Evolutionary conservation across 2,888 invertebrate species (phyloP), one percentile per base, ranked within the genome.

Genomic region (Azorinus chamasolen): DNA sequence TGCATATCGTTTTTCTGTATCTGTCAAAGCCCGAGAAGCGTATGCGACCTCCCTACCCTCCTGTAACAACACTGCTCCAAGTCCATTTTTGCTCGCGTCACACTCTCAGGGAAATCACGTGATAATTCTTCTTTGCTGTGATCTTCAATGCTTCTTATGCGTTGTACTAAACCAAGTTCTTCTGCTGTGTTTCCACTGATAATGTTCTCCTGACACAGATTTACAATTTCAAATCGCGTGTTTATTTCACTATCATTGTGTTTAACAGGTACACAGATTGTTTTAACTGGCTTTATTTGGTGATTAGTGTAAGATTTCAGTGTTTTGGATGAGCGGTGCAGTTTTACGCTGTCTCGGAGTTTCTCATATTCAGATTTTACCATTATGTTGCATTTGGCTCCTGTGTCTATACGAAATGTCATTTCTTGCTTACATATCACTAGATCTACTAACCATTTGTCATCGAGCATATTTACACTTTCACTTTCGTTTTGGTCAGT

Each of bases 51-150:
- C 75, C 22, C 66, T 39, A 1, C 75, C 79, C 1, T 73, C 70
- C 58, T 84, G 84, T 12, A 83, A 37, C 14, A 83, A 25, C 2
- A 80, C 74, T 8, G 79, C 78, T 27, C 84, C 86, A 2, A 84
- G 69, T 16, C 78, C 81, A 45, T 70, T 55, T 59, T 76, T 75
- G n/a, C 73, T 72, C 0, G 83, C 69, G 51, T 83, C 84, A 59
- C 80, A 77, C 45, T 82, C 71, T 63, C 63, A 3, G 63, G 63
- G 32, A 68, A 51, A 4, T 68, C 68, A 24, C 58, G 61, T 16
- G 20, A 53, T 32, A 51, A 14, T 43, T 59, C 41, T 25, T 25
- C 10, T 27, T 50, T 16, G 25, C 6, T 18, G n/a, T n/a, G n/a
- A n/a, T n/a, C n/a, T n/a, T n/a, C n/a, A 16, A 50, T 24, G 5